Percentiles rank a stretch among this genome's conserved stretches.
These are phyloP conservation scores for Tokudaia tokunoshimensis DNA, from an alignment of 2,797 vertebrate genomes.

Conservation along the genomic window DNA sequence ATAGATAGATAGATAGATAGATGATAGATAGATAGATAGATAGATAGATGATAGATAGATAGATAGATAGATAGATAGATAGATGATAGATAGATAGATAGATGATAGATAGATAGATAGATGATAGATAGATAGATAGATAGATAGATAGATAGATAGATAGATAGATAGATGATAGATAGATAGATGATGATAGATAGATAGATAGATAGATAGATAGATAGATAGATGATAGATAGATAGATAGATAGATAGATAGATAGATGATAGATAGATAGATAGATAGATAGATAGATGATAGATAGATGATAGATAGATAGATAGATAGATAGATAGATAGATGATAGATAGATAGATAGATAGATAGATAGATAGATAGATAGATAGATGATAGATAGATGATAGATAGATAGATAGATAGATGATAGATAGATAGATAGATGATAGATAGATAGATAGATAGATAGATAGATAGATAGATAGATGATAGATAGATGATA, in stretches of 20 bases:
- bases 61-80: background rate
- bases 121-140: background rate
- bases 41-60: background rate
- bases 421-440: background rate
- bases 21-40: background rate
- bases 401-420: no score
- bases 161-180: background rate
- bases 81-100: background rate
- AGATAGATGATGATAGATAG: background rate
- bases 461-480: background rate
- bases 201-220: background rate
- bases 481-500: background rate
- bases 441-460: background rate
- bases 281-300: background rate
- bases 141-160: background rate
- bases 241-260: background rate
- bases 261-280: background rate
- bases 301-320: no score
- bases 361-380: background rate
- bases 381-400: background rate
- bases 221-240: background rate
- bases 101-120: background rate
- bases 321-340: background rate
- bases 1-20: background rate
- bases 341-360: background rate